Conservation (phyloP, 2,797 vertebrate genomes). For the Champsocephalus gunnari region DNA sequence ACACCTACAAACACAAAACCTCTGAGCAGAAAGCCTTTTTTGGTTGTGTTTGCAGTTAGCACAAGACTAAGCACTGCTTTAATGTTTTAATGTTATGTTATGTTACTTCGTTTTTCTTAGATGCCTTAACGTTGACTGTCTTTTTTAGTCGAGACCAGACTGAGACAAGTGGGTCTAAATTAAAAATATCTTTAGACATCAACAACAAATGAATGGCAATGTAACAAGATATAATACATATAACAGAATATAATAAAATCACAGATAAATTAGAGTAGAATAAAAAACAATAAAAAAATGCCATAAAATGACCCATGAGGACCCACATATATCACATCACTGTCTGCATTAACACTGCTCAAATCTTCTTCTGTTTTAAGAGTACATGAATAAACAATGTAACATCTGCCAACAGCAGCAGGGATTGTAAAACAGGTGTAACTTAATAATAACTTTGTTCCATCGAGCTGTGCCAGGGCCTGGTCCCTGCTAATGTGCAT, state of each 20-base stretch:
- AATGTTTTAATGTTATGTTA: not conserved
- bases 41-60: constrained; percentile 2
- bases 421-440: constrained; percentile 21
- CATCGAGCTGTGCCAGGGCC: constrained; percentile 5
- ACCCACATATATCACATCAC: no score
- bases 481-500: constrained; percentile 15
- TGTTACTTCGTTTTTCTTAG: not conserved
- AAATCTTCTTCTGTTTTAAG: not conserved
- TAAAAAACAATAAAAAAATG: not conserved
- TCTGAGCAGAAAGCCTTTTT: constrained; percentile 9
- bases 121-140: not conserved
- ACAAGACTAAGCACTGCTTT: not conserved
- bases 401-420: constrained; percentile 1
- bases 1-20: not conserved
- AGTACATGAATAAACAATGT: not conserved
- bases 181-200: no score
- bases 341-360: not conserved
- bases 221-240: no score
- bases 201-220: no score
- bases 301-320: no score
- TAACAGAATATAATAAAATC: no score
- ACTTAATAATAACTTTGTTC: constrained; percentile 26
- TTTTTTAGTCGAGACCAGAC: no score
- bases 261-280: not conserved
- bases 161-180: not conserved